Percentiles rank a stretch among this genome's conserved stretches.
phyloP scores from a whole-genome alignment of 2,888 invertebrate genomes.

The Pammene aurita region DNA sequence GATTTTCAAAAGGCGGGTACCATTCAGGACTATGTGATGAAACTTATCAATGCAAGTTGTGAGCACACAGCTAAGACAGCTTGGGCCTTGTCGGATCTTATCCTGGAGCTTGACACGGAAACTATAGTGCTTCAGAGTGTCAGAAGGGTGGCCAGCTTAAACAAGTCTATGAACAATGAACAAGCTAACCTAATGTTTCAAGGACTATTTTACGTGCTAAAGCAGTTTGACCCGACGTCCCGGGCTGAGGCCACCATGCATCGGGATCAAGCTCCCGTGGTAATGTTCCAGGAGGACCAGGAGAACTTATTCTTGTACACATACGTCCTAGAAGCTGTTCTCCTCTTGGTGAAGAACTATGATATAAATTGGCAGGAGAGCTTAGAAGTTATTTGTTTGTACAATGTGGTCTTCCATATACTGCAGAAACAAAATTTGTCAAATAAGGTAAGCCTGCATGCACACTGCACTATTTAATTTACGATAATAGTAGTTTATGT shows the following conservation, averaged over 20 bases:
- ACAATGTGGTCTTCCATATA: conserved; percentile 68
- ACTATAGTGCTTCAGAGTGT: conserved; percentile 78
- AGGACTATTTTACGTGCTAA: conserved; percentile 84
- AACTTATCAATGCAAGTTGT: conserved; percentile 84
- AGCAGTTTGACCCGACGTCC: conserved; percentile 73
- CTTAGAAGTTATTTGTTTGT: conserved; percentile 88
- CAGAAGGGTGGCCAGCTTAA: conserved; percentile 81
- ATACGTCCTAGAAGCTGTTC: conserved; percentile 86
- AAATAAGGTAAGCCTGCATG: conserved; percentile 62
- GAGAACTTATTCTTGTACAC: conserved; percentile 80
- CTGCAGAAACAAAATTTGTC: conserved; percentile 67
- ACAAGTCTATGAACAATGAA: conserved; percentile 82
- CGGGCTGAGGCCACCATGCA: background rate
- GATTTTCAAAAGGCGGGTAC: conserved; percentile 47
- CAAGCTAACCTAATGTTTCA: conserved; percentile 86
- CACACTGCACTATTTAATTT: too few species aligned
- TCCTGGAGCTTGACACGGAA: conserved; percentile 72
- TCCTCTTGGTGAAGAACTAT: conserved; percentile 86
- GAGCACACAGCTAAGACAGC: conserved; percentile 85
- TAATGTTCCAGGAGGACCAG: conserved; percentile 57
- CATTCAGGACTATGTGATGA: conserved; percentile 84
- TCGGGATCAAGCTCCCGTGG: conserved; percentile 50
- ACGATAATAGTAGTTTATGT: too few species aligned
- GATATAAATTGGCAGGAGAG: conserved; percentile 91
- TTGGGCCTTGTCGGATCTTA: conserved; percentile 83